Percentiles rank a stretch among this genome's conserved stretches.
Evolutionary conservation across 2,888 invertebrate species (phyloP).

Genomic region (Megaustenia siamemsis): DNA sequence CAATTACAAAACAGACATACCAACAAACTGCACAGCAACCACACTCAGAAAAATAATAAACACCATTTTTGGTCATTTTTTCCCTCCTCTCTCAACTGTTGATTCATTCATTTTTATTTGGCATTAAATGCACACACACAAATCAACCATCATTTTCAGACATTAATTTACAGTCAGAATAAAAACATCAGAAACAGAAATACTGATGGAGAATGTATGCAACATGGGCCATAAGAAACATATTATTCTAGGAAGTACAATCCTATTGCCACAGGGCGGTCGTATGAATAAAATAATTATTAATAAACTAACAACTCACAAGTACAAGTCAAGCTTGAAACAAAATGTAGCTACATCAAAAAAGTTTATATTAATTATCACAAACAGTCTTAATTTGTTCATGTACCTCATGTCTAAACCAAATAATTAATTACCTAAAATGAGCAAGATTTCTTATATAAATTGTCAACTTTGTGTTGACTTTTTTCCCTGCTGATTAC

Average conservation of each 20-base stretch:
- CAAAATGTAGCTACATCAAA: background rate
- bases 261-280: background rate
- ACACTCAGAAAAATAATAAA: background rate
- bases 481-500: no score
- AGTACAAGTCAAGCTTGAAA: conserved; percentile 3
- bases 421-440: no score
- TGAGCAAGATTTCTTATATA: no score
- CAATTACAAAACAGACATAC: background rate
- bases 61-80: background rate
- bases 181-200: conserved; percentile 38
- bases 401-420: no score
- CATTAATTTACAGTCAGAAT: conserved; percentile 42
- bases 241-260: conserved; percentile 10
- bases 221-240: conserved; percentile 6
- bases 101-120: background rate
- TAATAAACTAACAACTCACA: background rate
- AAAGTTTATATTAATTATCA: background rate
- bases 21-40: background rate
- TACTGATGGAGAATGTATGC: conserved; percentile 45
- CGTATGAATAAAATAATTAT: conserved; percentile 9
- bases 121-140: background rate
- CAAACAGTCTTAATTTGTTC: no score
- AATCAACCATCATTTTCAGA: conserved; percentile 19
- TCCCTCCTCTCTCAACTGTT: background rate
- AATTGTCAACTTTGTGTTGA: no score